Conservation (phyloP, 2,888 invertebrate genomes). For the Drosophila fungiperda region DNA sequence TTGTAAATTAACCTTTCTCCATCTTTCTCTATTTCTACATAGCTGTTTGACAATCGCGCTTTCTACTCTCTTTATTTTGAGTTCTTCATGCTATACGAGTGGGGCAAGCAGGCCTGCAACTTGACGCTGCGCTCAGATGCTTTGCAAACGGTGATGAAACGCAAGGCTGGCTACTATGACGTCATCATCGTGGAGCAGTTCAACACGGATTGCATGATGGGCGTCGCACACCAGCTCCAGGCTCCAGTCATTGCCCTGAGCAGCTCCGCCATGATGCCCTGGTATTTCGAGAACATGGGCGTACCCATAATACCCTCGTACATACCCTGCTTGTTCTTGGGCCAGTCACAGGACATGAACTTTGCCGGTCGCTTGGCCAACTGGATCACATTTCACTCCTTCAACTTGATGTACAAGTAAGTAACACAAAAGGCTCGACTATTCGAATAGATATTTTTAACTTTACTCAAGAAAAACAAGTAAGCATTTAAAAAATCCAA, state of each 20-base stretch:
- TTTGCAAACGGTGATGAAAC: slow-evolving; percentile 82
- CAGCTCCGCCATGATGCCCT: slow-evolving; percentile 88
- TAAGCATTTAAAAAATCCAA: background rate
- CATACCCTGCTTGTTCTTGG: slow-evolving; percentile 86
- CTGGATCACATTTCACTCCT: slow-evolving; percentile 75
- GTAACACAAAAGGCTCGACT: background rate
- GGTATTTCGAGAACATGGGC: slow-evolving; percentile 87
- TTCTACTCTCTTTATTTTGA: slow-evolving; percentile 81
- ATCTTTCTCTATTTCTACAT: background rate
- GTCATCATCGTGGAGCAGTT: slow-evolving; percentile 90
- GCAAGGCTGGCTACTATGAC: slow-evolving; percentile 87
- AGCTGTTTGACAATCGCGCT: slow-evolving; percentile 81
- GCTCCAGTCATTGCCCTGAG: slow-evolving; percentile 87
- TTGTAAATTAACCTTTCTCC: background rate
- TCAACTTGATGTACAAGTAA: slow-evolving; percentile 81
- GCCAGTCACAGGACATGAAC: slow-evolving; percentile 85
- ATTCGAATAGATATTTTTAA: background rate
- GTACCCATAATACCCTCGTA: slow-evolving; percentile 87
- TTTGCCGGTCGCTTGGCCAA: slow-evolving; percentile 86
- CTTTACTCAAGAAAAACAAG: background rate
- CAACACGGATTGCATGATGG: slow-evolving; percentile 90
- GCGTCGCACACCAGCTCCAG: slow-evolving; percentile 88
- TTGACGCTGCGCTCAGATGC: slow-evolving; percentile 81
- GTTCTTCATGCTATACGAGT: slow-evolving; percentile 83
- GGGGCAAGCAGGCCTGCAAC: slow-evolving; percentile 83